Conservation (phyloP, 92 coral and sea anemone genomes). For the Actinostola sp. region DNA sequence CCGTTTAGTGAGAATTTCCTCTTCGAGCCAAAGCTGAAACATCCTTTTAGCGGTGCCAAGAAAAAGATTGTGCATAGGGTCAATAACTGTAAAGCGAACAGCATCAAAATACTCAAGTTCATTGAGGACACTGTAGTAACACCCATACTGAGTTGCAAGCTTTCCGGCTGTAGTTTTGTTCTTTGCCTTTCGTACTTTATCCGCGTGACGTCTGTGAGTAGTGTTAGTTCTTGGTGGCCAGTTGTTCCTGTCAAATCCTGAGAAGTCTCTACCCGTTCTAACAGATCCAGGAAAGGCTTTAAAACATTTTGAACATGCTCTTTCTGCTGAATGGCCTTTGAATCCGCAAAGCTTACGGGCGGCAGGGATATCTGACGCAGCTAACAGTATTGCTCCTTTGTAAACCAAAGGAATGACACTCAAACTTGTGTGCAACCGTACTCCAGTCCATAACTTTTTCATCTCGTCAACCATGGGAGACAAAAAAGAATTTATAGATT, state of each 20-base stretch:
- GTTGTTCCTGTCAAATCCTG: conserved; percentile 32
- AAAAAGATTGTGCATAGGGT: conserved; percentile 45
- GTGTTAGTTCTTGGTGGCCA: conserved; percentile 48
- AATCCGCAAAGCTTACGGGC: no score
- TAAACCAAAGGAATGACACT: no score
- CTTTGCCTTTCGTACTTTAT: conserved; percentile 14
- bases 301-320: conserved; percentile 50
- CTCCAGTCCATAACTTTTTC: conserved; percentile 37
- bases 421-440: conserved; percentile 21
- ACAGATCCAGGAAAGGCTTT: conserved; percentile 38
- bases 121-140: conserved; percentile 23
- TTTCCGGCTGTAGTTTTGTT: conserved; percentile 19
- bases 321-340: conserved; percentile 37
- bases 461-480: conserved; percentile 39
- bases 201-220: conserved; percentile 25
- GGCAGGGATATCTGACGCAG: conserved; percentile 43
- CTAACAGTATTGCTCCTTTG: conserved; percentile 22
- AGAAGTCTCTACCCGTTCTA: conserved; percentile 11
- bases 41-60: conserved; percentile 39
- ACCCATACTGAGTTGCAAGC: conserved; percentile 36
- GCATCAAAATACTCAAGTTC: conserved; percentile 41
- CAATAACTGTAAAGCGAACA: conserved; percentile 31
- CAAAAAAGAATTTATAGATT: conserved; percentile 30
- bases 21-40: conserved; percentile 41
- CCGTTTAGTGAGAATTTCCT: conserved; percentile 19